Base-by-base conservation (phyloP, 1,140 invertebrate species). In the Anoplophora glabripennis region DNA sequence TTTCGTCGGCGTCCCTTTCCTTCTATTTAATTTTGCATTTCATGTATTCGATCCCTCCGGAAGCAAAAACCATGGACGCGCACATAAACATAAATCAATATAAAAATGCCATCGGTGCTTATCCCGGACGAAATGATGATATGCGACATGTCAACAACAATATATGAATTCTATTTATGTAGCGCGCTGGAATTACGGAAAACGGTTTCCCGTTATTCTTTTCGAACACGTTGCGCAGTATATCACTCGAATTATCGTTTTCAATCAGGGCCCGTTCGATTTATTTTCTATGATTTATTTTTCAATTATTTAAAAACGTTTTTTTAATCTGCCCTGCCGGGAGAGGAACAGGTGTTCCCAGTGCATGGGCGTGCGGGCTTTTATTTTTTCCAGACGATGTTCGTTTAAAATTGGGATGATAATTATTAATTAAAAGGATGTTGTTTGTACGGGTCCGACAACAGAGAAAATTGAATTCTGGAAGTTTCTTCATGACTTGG, bases 211-310 rank as follows among this genome's bases (percentile, higher is more conserved):
- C 47, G 40, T 47, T 46, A 48, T 48, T 57, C 54, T 21, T 40
- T 42, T 42, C 21, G 21, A 28, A 53, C 18, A 45, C 42, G 42
- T 15, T 40, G 46, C 36, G 42, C 41, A 44, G 48, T 57, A 57
- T 48, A 57, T 57, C 54, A 57, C 48, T 57, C 54, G 48, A 56
- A 57, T 47, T 47, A 57, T 57, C 54, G 54, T 28, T 57, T 57
- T 57, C 54, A 57, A 57, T 57, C 54, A 57, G 44, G 38, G 46
- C 35, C 46, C 28, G 48, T 47, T 38, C 54, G 44, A 47, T 57
- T 46, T 46, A 46, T 57, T 57, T 28, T 57, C 12, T 28, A 40
- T 57, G 44, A 57, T 57, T 57, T 57, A 57, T 57, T 57, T 57
- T 57, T 57, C 54, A 57, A 57, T 57, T 57, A 57, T 57, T 57